Evolutionary conservation across 1,140 invertebrate species (phyloP), one percentile per base, ranked within the genome.

Genomic region (Leptoteleia sp.): DNA sequence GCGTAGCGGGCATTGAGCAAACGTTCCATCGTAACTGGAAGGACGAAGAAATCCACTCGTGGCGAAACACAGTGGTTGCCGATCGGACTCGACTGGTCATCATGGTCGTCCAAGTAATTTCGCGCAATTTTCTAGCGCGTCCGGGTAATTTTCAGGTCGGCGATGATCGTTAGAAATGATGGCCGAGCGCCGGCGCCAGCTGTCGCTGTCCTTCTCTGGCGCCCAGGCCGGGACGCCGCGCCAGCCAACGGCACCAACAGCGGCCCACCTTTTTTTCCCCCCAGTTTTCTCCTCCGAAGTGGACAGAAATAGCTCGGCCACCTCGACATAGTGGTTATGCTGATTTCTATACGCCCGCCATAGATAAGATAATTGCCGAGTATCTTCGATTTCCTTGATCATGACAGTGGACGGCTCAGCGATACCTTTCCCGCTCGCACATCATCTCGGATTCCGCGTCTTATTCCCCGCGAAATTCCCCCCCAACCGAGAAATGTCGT

Each of bases 91-190:
- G 47, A 72, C 42, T 72, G 45, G 35, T 64, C 62, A 68, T 72
- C 76, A 75, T 61, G 71, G 71, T 52, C 52, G 29, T 65, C n/a
- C 76, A 42, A 79, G 70, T 79, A 73, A 79, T 75, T 79, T 67
- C 40, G 64, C 48, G 55, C 70, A 76, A 79, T 79, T 71, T 71
- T 75, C 54, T 71, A 75, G 54, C 67, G 68, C 52, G 78, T 76
- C 67, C 72, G 61, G 72, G 67, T 80, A 80, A 80, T 80, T 80
- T 80, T 76, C 78, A 76, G 68, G 61, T 65, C 59, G 71, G 25
- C 67, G 59, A 67, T 54, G 59, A 72, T 67, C 72, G 40, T 59
- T 71, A 80, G 65, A 76, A 76, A 68, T 43, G 52, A 76, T 67
- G 37, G 59, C 50, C 59, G 50, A 55, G 65, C 61, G 59, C 67